Percentiles rank a stretch among this genome's conserved stretches.
phyloP scores from a whole-genome alignment of 1,140 invertebrate species.

The Mactra quadrangularis region DNA sequence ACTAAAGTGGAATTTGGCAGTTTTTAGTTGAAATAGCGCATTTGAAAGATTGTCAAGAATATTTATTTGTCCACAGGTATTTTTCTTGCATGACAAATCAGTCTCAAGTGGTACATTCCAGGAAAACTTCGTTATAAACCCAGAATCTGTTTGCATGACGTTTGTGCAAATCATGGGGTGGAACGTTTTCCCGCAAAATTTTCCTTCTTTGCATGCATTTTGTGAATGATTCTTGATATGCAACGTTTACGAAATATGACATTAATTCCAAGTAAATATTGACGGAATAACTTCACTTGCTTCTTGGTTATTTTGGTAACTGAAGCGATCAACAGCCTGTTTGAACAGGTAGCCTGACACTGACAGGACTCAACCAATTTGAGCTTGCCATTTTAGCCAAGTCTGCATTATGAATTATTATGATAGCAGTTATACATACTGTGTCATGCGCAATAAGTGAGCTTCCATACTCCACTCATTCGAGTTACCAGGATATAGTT shows the following conservation, averaged over 20 bases:
- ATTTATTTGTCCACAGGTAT: background rate
- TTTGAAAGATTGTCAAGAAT: background rate
- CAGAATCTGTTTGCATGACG: background rate
- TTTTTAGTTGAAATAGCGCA: constrained; percentile 12
- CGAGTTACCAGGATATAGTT: too few relatives aligned
- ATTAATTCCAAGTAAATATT: background rate
- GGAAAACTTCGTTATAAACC: background rate
- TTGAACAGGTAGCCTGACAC: background rate
- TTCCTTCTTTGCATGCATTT: background rate
- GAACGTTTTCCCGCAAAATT: constrained; percentile 31
- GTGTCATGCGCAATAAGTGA: too few relatives aligned
- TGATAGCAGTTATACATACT: too few relatives aligned
- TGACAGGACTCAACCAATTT: background rate
- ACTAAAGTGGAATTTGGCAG: constrained; percentile 20
- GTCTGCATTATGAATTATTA: too few relatives aligned
- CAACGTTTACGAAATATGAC: background rate
- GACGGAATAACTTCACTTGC: background rate
- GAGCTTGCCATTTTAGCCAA: too few relatives aligned
- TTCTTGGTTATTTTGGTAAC: background rate
- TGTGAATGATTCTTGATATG: background rate
- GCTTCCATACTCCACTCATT: too few relatives aligned
- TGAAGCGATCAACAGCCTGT: background rate
- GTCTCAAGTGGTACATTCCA: background rate
- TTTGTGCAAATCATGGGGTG: background rate
- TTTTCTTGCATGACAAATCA: background rate